A percentile compares a stretch with the other conserved stretches of the same genome.
These are phyloP conservation scores for Echiichthys vipera DNA, from an alignment of 2,797 vertebrate species.

Conservation along the genomic window DNA sequence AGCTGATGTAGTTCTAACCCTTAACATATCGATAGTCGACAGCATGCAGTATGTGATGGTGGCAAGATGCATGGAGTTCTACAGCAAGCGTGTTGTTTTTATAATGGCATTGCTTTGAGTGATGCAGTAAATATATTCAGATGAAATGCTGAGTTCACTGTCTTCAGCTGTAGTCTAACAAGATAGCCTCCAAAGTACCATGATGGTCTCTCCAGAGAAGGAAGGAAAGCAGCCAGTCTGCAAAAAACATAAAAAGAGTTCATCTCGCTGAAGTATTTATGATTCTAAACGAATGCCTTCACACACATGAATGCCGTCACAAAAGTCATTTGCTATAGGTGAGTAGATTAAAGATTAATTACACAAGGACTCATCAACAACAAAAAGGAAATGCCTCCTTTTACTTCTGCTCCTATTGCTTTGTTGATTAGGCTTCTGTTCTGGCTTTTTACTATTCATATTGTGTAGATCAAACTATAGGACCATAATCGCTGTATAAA, in stretches of 20 bases:
- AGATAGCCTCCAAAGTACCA: slow-evolving; percentile 15
- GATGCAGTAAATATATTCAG: slow-evolving; percentile 31
- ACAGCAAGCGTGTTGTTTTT: slow-evolving; percentile 4
- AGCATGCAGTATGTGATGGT: not conserved
- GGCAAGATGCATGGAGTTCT: not conserved
- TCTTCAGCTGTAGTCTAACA: slow-evolving; percentile 23
- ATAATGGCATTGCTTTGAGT: slow-evolving; percentile 20
- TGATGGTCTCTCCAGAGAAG: slow-evolving; percentile 6
- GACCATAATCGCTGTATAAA: too few species aligned
- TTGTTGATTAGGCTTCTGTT: not conserved
- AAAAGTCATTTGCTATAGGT: slow-evolving; percentile 11
- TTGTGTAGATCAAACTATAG: too few species aligned
- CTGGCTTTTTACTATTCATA: too few species aligned
- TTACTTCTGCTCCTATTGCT: not conserved
- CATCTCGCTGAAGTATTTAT: slow-evolving; percentile 17
- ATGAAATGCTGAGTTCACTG: slow-evolving; percentile 35
- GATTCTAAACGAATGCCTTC: slow-evolving; percentile 17
- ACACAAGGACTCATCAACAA: not conserved
- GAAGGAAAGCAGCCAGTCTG: slow-evolving; percentile 29
- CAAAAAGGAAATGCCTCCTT: not conserved
- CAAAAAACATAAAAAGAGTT: not conserved
- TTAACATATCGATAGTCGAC: slow-evolving; percentile 21
- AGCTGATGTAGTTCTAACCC: slow-evolving; percentile 29
- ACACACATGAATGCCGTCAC: not conserved
- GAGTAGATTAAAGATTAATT: slow-evolving; percentile 26